Evolutionary conservation across 1,140 invertebrate genomes (phyloP).

Genomic region (Sycophila sp.): DNA sequence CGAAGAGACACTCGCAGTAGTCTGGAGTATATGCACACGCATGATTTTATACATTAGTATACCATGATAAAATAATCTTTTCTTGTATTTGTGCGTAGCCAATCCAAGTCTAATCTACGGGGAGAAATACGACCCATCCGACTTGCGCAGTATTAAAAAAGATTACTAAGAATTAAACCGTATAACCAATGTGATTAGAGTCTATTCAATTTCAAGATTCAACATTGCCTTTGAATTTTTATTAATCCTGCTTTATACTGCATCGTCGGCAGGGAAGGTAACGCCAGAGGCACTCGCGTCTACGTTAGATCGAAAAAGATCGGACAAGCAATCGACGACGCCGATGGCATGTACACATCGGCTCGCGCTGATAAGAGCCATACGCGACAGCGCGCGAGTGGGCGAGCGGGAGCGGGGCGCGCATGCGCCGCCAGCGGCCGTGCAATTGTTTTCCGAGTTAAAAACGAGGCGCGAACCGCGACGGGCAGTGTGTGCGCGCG

Average conservation of each 20-base stretch:
- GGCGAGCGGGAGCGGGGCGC: neutral
- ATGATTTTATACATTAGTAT: neutral
- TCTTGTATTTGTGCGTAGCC: neutral
- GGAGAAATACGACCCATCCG: neutral
- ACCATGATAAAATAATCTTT: neutral
- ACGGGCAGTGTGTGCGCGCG: constrained; percentile 48
- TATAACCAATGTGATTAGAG: too few relatives aligned
- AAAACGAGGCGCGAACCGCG: constrained; percentile 46
- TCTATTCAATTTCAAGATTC: too few relatives aligned
- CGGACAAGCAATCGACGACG: neutral
- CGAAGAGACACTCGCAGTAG: neutral
- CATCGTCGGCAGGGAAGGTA: too few relatives aligned
- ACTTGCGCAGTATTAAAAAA: too few relatives aligned
- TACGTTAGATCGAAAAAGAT: neutral
- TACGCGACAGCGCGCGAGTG: neutral
- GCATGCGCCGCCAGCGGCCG: constrained; percentile 52
- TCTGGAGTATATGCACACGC: neutral
- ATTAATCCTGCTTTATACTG: too few relatives aligned
- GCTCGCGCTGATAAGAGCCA: constrained; percentile 12
- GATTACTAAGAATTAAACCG: too few relatives aligned
- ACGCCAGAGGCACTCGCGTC: neutral
- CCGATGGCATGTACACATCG: neutral
- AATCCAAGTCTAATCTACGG: neutral
- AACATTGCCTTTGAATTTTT: too few relatives aligned
- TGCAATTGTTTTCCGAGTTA: constrained; percentile 51